phyloP scores from a whole-genome alignment of 1,140 invertebrate genomes.

The Pseudomyrmex gracilis region DNA sequence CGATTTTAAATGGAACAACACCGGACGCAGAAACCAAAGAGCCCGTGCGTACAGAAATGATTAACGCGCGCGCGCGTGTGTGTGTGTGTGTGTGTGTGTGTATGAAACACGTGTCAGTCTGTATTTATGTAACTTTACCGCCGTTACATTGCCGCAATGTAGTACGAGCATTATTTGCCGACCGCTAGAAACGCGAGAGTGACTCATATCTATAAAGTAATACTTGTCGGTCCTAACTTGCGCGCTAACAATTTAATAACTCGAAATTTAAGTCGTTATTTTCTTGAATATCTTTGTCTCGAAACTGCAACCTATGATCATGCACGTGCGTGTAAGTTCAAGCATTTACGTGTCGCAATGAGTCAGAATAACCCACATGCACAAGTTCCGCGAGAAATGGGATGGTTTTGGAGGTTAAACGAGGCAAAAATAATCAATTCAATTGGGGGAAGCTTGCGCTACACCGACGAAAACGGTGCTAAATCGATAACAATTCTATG shows the following conservation, averaged over 20 bases:
- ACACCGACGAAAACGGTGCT: not conserved
- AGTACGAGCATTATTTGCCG: not conserved
- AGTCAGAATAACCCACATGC: no score
- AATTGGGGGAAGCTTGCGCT: not conserved
- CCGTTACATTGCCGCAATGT: slow-evolving; percentile 4
- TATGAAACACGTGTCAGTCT: not conserved
- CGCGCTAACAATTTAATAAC: slow-evolving; percentile 15
- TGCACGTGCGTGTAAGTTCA: no score
- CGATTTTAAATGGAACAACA: not conserved
- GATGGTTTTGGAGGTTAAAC: not conserved
- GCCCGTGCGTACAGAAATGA: not conserved
- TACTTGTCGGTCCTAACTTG: not conserved
- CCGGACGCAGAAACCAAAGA: not conserved
- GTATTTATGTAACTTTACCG: slow-evolving; percentile 21
- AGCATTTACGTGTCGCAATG: no score
- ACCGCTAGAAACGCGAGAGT: slow-evolving; percentile 8
- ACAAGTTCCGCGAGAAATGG: no score
- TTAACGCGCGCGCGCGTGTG: no score
- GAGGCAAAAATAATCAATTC: not conserved
- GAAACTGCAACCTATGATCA: no score
- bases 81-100: no score
- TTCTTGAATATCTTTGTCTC: no score
- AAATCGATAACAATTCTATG: slow-evolving; percentile 15
- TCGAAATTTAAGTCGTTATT: not conserved
- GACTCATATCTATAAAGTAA: slow-evolving; percentile 33